These are phyloP conservation scores for Onychomys arenicola DNA, from an alignment of 2,797 vertebrate genomes.

Conservation along the genomic window DNA sequence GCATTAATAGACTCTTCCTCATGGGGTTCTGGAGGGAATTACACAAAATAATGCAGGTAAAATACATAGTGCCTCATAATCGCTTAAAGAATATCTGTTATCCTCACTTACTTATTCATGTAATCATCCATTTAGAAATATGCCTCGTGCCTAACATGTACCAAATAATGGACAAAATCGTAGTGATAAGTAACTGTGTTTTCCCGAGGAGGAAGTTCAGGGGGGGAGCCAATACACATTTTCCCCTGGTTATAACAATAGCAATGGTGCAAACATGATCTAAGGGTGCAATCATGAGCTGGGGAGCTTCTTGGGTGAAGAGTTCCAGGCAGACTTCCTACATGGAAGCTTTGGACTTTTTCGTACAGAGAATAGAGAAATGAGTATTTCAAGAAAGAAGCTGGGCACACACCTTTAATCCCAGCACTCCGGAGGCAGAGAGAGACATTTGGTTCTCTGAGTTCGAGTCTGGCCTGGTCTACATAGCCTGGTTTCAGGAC, in stretches of 20 bases:
- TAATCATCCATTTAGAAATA: constrained; percentile 49
- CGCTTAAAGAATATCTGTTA: constrained; percentile 21
- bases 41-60: constrained; percentile 54
- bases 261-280: not conserved
- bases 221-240: not conserved
- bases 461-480: not conserved
- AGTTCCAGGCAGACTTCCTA: constrained; percentile 6
- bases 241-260: not conserved
- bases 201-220: not conserved
- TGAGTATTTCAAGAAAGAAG: not conserved
- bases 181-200: not conserved
- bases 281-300: not conserved
- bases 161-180: not conserved
- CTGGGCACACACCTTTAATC: not conserved
- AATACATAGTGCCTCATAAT: constrained; percentile 7
- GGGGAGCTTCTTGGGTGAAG: not conserved
- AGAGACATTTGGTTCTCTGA: not conserved
- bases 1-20: constrained; percentile 10
- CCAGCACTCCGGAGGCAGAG: not conserved
- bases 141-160: not conserved
- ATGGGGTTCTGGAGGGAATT: constrained; percentile 45
- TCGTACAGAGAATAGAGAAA: not conserved
- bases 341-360: not conserved
- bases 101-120: constrained; percentile 27
- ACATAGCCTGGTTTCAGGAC: not conserved